Percentiles rank a stretch among this genome's conserved stretches.
Conservation (phyloP, 2,797 vertebrate genomes). For the Valencia hispanica region DNA sequence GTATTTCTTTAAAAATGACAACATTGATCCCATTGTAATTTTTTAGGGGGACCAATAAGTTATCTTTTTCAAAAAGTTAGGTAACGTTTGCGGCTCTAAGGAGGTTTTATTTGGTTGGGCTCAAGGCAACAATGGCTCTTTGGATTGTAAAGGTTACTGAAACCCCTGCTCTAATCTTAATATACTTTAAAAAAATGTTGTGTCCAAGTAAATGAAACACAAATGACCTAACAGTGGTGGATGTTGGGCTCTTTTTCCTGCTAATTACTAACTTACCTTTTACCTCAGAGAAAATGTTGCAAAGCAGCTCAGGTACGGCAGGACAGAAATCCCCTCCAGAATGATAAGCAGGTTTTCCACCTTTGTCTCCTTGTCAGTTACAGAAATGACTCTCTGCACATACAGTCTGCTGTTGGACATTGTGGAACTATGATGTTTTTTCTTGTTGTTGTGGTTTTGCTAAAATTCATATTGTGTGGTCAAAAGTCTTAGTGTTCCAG, state of each 20-base stretch:
- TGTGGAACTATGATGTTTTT: not conserved
- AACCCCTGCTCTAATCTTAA: not conserved
- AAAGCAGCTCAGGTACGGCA: not conserved
- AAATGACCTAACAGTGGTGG: not conserved
- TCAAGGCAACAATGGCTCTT: not conserved
- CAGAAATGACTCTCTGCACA: not conserved
- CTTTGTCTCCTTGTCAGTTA: not conserved
- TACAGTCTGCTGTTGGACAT: constrained; percentile 1
- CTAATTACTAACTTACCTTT: not conserved
- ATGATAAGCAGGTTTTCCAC: not conserved
- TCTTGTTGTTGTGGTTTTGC: not conserved
- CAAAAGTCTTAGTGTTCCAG: constrained; percentile 44
- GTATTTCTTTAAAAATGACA: too few relatives aligned
- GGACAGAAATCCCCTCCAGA: not conserved
- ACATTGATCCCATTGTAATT: too few relatives aligned
- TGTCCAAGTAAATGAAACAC: not conserved
- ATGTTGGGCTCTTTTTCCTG: not conserved
- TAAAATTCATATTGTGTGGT: constrained; percentile 16
- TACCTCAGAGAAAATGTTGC: not conserved
- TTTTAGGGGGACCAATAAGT: too few relatives aligned
- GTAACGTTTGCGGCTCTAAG: not conserved
- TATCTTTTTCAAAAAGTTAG: not conserved
- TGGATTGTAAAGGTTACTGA: not conserved
- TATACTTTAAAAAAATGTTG: not conserved
- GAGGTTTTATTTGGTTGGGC: not conserved